Evolutionary conservation across 2,113 vertebrate genomes (phyloP).

Genomic region (Gnathonemus longibarbis): DNA sequence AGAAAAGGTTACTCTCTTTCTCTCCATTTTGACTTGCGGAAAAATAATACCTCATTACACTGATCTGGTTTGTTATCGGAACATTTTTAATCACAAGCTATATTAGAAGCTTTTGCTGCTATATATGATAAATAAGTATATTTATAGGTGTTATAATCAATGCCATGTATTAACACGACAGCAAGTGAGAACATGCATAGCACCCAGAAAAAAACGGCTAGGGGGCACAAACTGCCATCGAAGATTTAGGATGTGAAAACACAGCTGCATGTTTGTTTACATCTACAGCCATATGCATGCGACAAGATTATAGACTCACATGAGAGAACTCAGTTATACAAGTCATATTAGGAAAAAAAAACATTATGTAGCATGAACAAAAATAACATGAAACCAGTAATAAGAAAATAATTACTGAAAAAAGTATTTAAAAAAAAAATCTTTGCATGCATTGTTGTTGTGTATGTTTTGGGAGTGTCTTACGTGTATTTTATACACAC

Average conservation of each 20-base stretch:
- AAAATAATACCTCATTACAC: conserved; percentile 90
- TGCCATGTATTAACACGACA: conserved; percentile 84
- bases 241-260: conserved; percentile 72
- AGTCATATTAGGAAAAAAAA: conserved; percentile 40
- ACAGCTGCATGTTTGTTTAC: conserved; percentile 83
- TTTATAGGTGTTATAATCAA: conserved; percentile 86
- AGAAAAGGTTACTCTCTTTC: conserved; percentile 69
- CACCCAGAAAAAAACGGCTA: conserved; percentile 78
- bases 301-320: conserved; percentile 64
- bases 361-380: conserved; percentile 78
- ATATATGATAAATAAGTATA: conserved; percentile 67
- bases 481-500: conserved; percentile 79
- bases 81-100: conserved; percentile 92
- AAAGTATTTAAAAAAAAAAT: conserved; percentile 43
- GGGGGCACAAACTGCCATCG: conserved; percentile 72
- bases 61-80: conserved; percentile 89
- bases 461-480: conserved; percentile 78
- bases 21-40: conserved; percentile 88
- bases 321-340: conserved; percentile 36
- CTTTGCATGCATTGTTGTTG: conserved; percentile 92
- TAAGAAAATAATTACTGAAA: conserved; percentile 19
- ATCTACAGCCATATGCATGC: conserved; percentile 85
- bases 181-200: conserved; percentile 66
- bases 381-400: conserved; percentile 44
- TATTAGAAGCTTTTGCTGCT: conserved; percentile 96